These are phyloP conservation scores for Acholoe squamosa DNA, from an alignment of 2,888 invertebrate genomes.

Conservation along the genomic window DNA sequence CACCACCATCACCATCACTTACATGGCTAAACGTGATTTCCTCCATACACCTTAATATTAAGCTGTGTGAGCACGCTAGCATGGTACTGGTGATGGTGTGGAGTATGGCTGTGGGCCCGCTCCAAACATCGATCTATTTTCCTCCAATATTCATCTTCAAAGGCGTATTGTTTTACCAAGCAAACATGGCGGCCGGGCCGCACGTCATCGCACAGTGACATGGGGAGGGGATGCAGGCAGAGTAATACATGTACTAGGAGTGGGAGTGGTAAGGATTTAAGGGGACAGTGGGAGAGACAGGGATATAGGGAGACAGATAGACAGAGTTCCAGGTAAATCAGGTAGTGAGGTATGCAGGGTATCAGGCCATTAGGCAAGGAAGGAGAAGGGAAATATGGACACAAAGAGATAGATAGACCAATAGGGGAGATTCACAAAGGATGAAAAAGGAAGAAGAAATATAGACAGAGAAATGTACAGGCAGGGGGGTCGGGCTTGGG, in stretches of 20 bases:
- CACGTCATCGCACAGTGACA: neutral
- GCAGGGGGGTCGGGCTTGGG: neutral
- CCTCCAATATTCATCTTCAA: slow-evolving; percentile 40
- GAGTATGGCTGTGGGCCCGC: neutral
- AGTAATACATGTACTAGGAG: too few species aligned
- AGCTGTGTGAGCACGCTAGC: too few species aligned
- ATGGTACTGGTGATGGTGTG: too few species aligned
- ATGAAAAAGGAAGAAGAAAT: neutral
- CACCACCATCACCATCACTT: too few species aligned
- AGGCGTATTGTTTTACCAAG: slow-evolving; percentile 17
- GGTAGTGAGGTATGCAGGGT: neutral
- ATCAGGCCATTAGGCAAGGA: neutral
- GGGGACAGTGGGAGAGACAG: slow-evolving; percentile 15
- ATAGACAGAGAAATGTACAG: neutral
- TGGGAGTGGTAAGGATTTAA: neutral
- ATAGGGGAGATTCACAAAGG: neutral
- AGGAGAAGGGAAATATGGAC: neutral
- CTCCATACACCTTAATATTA: too few species aligned
- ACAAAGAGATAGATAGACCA: neutral
- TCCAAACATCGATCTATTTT: slow-evolving; percentile 17
- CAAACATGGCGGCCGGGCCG: slow-evolving; percentile 1
- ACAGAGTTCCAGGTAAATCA: neutral
- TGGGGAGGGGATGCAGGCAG: neutral
- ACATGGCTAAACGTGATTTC: too few species aligned
- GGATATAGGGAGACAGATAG: neutral